Percentiles rank a stretch among this genome's conserved stretches.
phyloP scores from a whole-genome alignment of 2,888 invertebrate genomes.

The Mongoloraphidia duomilia region DNA sequence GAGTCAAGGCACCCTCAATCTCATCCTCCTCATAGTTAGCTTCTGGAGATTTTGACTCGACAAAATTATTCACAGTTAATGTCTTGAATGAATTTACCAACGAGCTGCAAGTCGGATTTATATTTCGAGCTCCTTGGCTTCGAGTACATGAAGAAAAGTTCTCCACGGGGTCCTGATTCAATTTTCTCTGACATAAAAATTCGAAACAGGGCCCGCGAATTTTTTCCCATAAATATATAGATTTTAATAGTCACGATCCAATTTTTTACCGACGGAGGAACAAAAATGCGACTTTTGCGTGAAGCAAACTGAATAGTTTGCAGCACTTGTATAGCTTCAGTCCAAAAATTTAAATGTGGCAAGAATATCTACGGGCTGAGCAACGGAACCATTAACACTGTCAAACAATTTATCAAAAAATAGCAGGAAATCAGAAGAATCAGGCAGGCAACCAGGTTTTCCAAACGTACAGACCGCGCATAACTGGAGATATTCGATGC shows the following conservation, averaged over 20 bases:
- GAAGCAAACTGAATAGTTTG: too few relatives aligned
- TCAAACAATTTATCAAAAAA: slow-evolving; percentile 12
- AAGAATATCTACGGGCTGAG: background rate
- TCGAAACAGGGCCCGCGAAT: slow-evolving; percentile 10
- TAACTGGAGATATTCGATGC: too few relatives aligned
- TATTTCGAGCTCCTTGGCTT: slow-evolving; percentile 12
- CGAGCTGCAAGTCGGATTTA: slow-evolving; percentile 9
- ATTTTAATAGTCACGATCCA: slow-evolving; percentile 11
- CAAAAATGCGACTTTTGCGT: slow-evolving; percentile 1
- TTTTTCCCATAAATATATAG: slow-evolving; percentile 9
- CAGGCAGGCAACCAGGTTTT: too few relatives aligned
- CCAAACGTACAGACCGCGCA: too few relatives aligned
- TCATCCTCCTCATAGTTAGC: slow-evolving; percentile 12
- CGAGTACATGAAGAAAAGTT: slow-evolving; percentile 14
- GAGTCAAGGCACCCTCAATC: background rate
- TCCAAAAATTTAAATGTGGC: too few relatives aligned
- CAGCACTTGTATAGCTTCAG: background rate
- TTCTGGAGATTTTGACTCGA: slow-evolving; percentile 9
- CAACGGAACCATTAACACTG: slow-evolving; percentile 8
- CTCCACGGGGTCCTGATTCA: slow-evolving; percentile 15
- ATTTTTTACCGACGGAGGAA: slow-evolving; percentile 11
- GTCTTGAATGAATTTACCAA: slow-evolving; percentile 11
- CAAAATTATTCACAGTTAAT: slow-evolving; percentile 12
- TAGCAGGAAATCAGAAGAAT: slow-evolving; percentile 4
- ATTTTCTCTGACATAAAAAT: slow-evolving; percentile 8